Percentiles rank a stretch among this genome's conserved stretches.
phyloP scores from a whole-genome alignment of 2,888 invertebrate genomes.

The Coelinius sp. region DNA sequence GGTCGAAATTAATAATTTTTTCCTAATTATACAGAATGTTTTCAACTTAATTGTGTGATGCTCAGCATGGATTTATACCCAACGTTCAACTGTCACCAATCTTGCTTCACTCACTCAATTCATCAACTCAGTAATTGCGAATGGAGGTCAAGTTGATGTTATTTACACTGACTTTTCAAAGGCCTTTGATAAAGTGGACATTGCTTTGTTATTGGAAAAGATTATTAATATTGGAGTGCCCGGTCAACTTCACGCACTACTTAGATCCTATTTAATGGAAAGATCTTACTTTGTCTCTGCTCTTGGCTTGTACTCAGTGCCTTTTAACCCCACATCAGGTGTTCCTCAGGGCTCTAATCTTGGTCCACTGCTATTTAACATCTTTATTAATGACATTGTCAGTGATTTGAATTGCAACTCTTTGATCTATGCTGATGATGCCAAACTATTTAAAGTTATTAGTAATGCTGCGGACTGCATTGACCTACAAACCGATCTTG shows the following conservation, averaged over 20 bases:
- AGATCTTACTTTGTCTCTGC: background rate
- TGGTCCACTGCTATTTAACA: background rate
- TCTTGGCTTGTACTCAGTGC: background rate
- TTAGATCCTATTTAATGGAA: background rate
- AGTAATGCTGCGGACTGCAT: background rate
- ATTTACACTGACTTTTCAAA: background rate
- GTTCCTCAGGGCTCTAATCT: constrained; percentile 1
- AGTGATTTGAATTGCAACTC: too few relatives aligned
- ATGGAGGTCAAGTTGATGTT: background rate
- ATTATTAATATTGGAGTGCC: too few relatives aligned
- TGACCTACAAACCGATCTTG: background rate
- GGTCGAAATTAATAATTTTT: too few relatives aligned
- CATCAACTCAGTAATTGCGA: background rate
- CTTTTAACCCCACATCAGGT: background rate
- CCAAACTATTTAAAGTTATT: too few relatives aligned
- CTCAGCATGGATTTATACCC: background rate
- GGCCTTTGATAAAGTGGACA: background rate
- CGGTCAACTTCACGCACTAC: too few relatives aligned
- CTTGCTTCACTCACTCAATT: background rate
- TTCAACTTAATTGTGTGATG: background rate
- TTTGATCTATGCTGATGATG: too few relatives aligned
- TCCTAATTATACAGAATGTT: too few relatives aligned
- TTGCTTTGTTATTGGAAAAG: too few relatives aligned
- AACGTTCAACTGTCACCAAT: background rate
- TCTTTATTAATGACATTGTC: background rate